Conservation (phyloP, 2,888 invertebrate species). For the Cepaea hortensis region DNA sequence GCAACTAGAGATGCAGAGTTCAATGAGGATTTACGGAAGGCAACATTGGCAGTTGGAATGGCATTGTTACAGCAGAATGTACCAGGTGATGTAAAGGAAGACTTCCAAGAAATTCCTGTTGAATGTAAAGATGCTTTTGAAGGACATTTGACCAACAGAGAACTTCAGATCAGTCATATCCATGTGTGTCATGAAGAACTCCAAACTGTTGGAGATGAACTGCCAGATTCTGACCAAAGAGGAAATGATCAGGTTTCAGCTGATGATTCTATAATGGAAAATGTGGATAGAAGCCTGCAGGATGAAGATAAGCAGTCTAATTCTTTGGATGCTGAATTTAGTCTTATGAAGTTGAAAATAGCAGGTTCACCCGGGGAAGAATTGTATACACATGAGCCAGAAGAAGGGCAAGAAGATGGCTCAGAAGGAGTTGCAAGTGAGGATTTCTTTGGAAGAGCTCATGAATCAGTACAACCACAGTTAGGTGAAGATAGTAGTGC, state of each 20-base stretch:
- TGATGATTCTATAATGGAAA: neutral
- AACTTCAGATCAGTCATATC: neutral
- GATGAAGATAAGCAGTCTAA: neutral
- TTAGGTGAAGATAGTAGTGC: neutral
- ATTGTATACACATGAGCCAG: no score
- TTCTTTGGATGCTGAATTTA: neutral
- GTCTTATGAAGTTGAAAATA: neutral
- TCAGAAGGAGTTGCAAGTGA: no score
- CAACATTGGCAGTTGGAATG: conserved; percentile 46
- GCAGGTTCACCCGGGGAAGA: neutral
- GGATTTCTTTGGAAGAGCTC: neutral
- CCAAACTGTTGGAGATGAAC: conserved; percentile 54
- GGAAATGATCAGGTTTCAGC: conserved; percentile 46
- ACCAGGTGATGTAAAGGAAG: conserved; percentile 25
- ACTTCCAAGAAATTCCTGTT: neutral
- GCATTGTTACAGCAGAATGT: neutral
- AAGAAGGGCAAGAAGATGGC: no score
- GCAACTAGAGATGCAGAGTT: conserved; percentile 62
- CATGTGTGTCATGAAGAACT: neutral
- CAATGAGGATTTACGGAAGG: conserved; percentile 44
- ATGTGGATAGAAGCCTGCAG: neutral
- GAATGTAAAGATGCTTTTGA: neutral
- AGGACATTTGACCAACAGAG: neutral
- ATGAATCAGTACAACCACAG: neutral
- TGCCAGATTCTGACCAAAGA: conserved; percentile 73